Evolutionary conservation across 2,113 vertebrate species (phyloP), one percentile per base, ranked within the genome.

Genomic region (Struthio camelus): DNA sequence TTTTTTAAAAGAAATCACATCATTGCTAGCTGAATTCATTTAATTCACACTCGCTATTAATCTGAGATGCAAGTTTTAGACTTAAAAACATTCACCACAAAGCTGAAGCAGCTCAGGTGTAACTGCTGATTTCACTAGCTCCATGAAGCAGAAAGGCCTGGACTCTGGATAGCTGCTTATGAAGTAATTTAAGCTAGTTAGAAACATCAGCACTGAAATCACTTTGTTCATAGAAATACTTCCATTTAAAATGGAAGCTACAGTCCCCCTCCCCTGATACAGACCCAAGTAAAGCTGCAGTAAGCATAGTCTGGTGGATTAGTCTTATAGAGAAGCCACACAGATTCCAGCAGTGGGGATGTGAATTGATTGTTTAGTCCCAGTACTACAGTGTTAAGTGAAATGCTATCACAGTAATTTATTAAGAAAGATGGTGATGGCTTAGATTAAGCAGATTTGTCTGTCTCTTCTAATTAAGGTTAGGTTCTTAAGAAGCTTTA

Each of bases 401-500:
- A 97, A 94, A 97, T 83, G 76, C 75, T 93, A 93, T 89, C 94
- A 86, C 75, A 94, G 94, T 95, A 94, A 97, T 94, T 93, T 94
- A 85, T 81, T 75, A 96, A 95, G 88, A 94, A 86, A 97, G 96
- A 96, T 2, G 4, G 84, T 69, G 88, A 90, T 80, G 96, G 88
- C 96, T 97, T 97, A 96, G 93, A 93, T 94, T 92, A 97, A 97
- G 97, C 91, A 97, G 97, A 93, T 97, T 97, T 97, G 67, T 91
- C 78, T 96, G 97, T 92, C 96, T 92, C 73, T 97, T 96, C 88
- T 91, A 96, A 97, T 97, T 96, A 96, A 95, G 80, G 72, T 87
- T 95, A 95, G 92, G 64, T 82, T 94, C 79, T 72, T 97, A 97
- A 97, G 97, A 89, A 96, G 96, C 96, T 97, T 97, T 97, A 77